Conservation (phyloP, 2,113 vertebrate species). For the Danionella cerebrum region DNA sequence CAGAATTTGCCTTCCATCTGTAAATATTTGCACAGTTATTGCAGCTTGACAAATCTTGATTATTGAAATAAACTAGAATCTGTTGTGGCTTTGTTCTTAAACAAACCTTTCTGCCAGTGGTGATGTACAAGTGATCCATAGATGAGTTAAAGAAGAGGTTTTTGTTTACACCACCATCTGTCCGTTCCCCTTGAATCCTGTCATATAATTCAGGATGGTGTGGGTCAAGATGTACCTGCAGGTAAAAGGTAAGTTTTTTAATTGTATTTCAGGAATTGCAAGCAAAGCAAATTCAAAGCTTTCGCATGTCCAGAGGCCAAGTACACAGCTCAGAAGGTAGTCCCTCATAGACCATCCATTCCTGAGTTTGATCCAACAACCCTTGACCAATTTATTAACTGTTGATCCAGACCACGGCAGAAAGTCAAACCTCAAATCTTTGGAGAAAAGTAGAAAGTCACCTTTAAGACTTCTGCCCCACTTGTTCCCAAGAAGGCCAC, state of each 20-base stretch:
- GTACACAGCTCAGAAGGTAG: neutral
- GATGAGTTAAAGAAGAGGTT: slow-evolving; percentile 75
- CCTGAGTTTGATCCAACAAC: neutral
- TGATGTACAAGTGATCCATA: slow-evolving; percentile 74
- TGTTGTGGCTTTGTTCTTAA: neutral
- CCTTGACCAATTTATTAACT: neutral
- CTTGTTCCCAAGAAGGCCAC: slow-evolving; percentile 84
- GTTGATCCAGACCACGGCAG: neutral
- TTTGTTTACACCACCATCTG: slow-evolving; percentile 76
- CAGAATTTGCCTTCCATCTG: no score
- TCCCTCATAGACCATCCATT: neutral
- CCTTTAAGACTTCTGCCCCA: slow-evolving; percentile 75
- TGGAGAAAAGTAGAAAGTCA: slow-evolving; percentile 24
- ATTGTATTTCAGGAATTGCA: neutral
- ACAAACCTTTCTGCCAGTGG: slow-evolving; percentile 60
- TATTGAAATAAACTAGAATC: no score
- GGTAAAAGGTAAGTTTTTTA: neutral
- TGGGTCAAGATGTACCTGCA: slow-evolving; percentile 72
- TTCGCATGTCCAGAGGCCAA: neutral
- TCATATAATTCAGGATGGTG: slow-evolving; percentile 61
- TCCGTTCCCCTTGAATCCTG: slow-evolving; percentile 57
- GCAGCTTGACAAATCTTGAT: no score
- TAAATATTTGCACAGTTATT: no score
- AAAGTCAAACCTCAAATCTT: neutral
- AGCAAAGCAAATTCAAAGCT: neutral